These are phyloP conservation scores for Euwallacea similis DNA, from an alignment of 1,140 invertebrate species.

Conservation along the genomic window DNA sequence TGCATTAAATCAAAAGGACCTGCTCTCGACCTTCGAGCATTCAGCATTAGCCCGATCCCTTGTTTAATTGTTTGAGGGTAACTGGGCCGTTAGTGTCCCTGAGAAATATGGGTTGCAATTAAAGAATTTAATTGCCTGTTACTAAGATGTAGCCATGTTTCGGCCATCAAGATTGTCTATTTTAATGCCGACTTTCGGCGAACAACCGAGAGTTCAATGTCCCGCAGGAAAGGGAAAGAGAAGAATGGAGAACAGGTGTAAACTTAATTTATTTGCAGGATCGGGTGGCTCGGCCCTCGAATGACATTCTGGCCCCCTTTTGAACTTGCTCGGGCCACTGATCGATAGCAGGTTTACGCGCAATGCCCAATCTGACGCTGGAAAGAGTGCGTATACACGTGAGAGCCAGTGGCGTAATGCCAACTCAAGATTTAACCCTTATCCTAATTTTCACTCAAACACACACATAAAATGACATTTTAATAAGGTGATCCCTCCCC, in stretches of 20 bases:
- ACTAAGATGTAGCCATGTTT: too few relatives aligned
- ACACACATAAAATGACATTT: too few relatives aligned
- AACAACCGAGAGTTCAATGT: background rate
- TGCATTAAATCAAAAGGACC: constrained; percentile 37
- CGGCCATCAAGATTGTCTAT: too few relatives aligned
- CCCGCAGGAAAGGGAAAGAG: background rate
- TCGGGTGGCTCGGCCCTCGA: background rate
- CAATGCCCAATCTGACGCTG: constrained; percentile 2
- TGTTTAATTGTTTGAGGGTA: constrained; percentile 38
- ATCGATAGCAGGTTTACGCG: constrained; percentile 5
- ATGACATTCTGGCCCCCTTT: background rate
- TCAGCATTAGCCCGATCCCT: constrained; percentile 32
- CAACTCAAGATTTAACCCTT: background rate
- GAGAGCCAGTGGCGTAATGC: background rate
- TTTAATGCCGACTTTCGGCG: background rate
- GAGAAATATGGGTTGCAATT: constrained; percentile 31
- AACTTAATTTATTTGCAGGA: constrained; percentile 4
- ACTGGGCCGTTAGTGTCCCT: constrained; percentile 29
- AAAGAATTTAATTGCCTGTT: constrained; percentile 28
- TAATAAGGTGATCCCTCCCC: too few relatives aligned
- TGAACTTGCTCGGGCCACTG: background rate
- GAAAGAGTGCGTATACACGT: constrained; percentile 8
- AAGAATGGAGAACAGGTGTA: constrained; percentile 4
- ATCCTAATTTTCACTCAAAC: too few relatives aligned
- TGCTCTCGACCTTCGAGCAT: constrained; percentile 31